These are phyloP conservation scores for Archivesica marissinica DNA, from an alignment of 1,140 invertebrate genomes.

Conservation along the genomic window DNA sequence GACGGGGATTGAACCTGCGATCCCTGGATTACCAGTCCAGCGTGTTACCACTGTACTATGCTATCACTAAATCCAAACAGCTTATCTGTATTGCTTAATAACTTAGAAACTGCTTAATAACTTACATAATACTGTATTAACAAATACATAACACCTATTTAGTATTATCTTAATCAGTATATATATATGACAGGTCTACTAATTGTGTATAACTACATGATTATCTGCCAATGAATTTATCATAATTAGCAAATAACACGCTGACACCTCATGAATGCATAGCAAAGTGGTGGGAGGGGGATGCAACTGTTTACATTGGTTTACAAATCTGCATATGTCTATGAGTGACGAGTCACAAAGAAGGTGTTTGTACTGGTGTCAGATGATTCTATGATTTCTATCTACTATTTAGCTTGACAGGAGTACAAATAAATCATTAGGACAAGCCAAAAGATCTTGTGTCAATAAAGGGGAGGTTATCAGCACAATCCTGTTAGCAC, in stretches of 20 bases:
- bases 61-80: too few species aligned
- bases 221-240: not conserved
- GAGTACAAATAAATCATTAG: slow-evolving; percentile 13
- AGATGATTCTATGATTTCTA: slow-evolving; percentile 6
- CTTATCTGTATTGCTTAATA: too few species aligned
- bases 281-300: not conserved
- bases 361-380: slow-evolving; percentile 1
- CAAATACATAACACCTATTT: not conserved
- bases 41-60: too few species aligned
- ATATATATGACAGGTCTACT: not conserved
- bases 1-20: too few species aligned
- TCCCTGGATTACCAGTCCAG: too few species aligned
- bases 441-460: not conserved
- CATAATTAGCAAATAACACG: slow-evolving; percentile 7
- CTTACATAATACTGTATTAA: too few species aligned
- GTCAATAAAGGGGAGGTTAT: slow-evolving; percentile 16
- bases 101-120: too few species aligned
- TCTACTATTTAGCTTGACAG: slow-evolving; percentile 12
- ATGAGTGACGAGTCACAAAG: not conserved
- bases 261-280: not conserved
- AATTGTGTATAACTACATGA: not conserved
- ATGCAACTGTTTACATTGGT: not conserved
- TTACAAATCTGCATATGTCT: not conserved
- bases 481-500: not conserved
- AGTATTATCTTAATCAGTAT: not conserved